Conservation (phyloP, 2,888 invertebrate species). For the Cenopis cana region DNA sequence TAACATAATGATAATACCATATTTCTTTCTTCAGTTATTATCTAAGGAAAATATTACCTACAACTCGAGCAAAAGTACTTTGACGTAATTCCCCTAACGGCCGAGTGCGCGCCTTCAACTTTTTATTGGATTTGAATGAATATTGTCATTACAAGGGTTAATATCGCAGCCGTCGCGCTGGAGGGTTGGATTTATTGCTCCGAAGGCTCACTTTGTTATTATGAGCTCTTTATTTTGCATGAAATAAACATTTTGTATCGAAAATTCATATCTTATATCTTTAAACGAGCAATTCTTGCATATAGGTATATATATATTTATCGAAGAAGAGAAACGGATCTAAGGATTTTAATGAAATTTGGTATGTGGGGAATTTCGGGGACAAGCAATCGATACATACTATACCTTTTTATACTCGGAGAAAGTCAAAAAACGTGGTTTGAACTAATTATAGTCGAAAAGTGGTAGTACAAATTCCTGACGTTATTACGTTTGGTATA, state of each 20-base stretch:
- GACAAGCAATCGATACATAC: too few relatives aligned
- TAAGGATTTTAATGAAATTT: too few relatives aligned
- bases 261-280: not conserved
- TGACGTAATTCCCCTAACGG: slow-evolving; percentile 11
- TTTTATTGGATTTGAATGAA: slow-evolving; percentile 40
- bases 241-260: not conserved
- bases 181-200: slow-evolving; percentile 28
- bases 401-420: too few relatives aligned
- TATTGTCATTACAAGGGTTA: slow-evolving; percentile 42
- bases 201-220: slow-evolving; percentile 1
- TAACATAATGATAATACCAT: not conserved
- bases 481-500: too few relatives aligned
- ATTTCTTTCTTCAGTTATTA: slow-evolving; percentile 1
- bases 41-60: not conserved
- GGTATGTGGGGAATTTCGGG: too few relatives aligned
- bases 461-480: too few relatives aligned
- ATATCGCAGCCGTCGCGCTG: slow-evolving; percentile 9
- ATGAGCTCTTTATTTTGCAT: slow-evolving; percentile 10
- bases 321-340: too few relatives aligned
- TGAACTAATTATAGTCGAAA: too few relatives aligned
- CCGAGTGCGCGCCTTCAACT: slow-evolving; percentile 7
- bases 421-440: too few relatives aligned
- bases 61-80: slow-evolving; percentile 9
- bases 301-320: too few relatives aligned
- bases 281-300: too few relatives aligned